phyloP scores from a whole-genome alignment of 2,113 vertebrate genomes.

The Egretta garzetta region DNA sequence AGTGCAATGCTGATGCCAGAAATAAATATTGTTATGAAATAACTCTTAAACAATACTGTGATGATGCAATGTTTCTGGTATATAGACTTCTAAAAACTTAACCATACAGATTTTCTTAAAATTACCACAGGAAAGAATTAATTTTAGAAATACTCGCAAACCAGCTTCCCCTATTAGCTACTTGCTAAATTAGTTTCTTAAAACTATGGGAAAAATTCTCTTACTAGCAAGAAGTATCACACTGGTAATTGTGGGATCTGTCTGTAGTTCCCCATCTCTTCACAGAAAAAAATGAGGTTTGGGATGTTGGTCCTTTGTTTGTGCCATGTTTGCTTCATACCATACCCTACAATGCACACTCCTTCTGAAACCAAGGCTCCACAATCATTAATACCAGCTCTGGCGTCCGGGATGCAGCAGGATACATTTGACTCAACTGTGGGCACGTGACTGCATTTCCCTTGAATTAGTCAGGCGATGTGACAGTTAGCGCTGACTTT shows the following conservation, averaged over 20 bases:
- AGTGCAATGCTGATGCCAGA: background rate
- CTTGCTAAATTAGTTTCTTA: background rate
- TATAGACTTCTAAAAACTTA: background rate
- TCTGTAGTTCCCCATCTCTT: background rate
- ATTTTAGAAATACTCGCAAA: background rate
- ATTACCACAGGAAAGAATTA: background rate
- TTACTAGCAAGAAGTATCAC: background rate
- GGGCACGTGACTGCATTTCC: background rate
- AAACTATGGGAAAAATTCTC: background rate
- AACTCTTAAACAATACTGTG: background rate
- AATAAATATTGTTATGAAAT: background rate
- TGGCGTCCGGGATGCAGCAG: background rate
- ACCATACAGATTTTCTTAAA: background rate
- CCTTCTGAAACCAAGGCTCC: background rate
- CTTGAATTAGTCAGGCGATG: background rate
- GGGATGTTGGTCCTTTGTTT: background rate
- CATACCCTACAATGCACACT: background rate
- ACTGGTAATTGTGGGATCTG: background rate
- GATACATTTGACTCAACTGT: background rate
- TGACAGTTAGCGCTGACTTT: background rate
- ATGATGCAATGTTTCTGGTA: background rate
- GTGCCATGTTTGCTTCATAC: background rate
- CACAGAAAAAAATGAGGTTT: background rate
- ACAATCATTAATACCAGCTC: background rate
- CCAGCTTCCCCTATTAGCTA: background rate